A percentile compares a stretch with the other conserved stretches of the same genome.
These are phyloP conservation scores for Hippocampus mohnikei DNA, from an alignment of 2,113 vertebrate species.

Conservation along the genomic window DNA sequence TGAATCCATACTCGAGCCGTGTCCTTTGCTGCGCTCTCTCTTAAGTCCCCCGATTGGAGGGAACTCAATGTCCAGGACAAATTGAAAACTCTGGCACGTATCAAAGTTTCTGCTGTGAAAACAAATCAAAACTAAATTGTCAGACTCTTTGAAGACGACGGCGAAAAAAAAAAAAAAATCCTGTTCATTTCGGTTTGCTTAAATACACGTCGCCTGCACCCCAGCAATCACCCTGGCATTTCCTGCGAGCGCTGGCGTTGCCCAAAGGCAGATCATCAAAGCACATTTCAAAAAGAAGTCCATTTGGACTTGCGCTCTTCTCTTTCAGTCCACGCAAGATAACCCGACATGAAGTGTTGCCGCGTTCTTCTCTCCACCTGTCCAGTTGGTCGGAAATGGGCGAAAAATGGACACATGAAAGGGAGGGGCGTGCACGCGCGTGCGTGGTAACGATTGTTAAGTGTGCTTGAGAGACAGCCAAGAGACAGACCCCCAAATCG, in stretches of 20 bases:
- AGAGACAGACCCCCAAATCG: conserved; percentile 58
- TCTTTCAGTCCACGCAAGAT: conserved; percentile 44
- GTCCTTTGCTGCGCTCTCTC: conserved; percentile 54
- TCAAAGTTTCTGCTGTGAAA: conserved; percentile 40
- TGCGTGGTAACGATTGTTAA: conserved; percentile 56
- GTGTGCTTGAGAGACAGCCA: conserved; percentile 67
- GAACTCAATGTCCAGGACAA: conserved; percentile 36
- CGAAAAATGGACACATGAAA: conserved; percentile 41
- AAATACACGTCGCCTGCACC: neutral
- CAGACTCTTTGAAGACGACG: conserved; percentile 24
- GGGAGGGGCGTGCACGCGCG: conserved; percentile 6
- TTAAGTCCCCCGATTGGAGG: conserved; percentile 53
- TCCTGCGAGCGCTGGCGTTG: conserved; percentile 1
- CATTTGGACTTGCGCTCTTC: conserved; percentile 31
- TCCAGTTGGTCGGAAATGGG: conserved; percentile 45
- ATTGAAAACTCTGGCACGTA: conserved; percentile 21
- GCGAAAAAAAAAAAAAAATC: neutral
- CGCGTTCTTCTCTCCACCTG: conserved; percentile 49
- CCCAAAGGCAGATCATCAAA: conserved; percentile 32
- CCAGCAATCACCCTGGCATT: neutral
- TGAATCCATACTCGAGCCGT: conserved; percentile 62
- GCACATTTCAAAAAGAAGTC: conserved; percentile 17
- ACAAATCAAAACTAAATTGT: conserved; percentile 27
- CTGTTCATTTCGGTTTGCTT: conserved; percentile 11
- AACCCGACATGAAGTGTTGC: conserved; percentile 39